Base-by-base conservation (phyloP, 2,888 invertebrate genomes). In the Dasypogon diadema region DNA sequence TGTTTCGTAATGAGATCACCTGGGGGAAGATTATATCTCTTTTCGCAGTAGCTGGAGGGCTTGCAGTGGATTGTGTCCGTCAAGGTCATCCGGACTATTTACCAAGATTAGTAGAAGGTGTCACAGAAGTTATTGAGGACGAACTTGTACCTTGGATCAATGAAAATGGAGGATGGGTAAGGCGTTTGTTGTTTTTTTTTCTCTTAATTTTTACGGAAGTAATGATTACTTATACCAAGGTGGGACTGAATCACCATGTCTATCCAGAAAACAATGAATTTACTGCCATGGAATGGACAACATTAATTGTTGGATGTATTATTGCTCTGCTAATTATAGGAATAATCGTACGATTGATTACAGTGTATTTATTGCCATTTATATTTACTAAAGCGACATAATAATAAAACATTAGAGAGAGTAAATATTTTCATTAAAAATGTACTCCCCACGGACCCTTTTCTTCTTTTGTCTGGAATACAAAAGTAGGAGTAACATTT, bases 111-210 rank as follows among this genome's bases (percentile, higher is more conserved):
- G 88, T 95, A 78, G 93, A 95, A 80, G 92, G 84, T 58, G 91
- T 95, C 81, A 89, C 91, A 0, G 92, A 93, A 79, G 90, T 92
- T 22, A 88, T 93, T 30, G 91, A 92, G 82, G 90, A 91, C 79
- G 90, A 91, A 79, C 84, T 93, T 34, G 91, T 91, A 0, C 85
- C 90, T 0, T 96, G 96, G 96, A 91, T 96, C 10, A 92, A 92
- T 70, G 88, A 90, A 58, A 93, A 94, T 82, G 95, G 95, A 16
- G 96, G 96, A 84, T 96, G 96, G 96, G 95, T 95, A 86, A 81
- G 86, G 78, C 65, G 65, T 46, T 14, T 56, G 21, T n/a, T n/a
- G n/a, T n/a, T n/a, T n/a, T n/a, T n/a, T n/a, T n/a, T n/a, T n/a
- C n/a, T n/a, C n/a, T n/a, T n/a, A n/a, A n/a, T n/a, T n/a, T n/a